Base-by-base conservation (phyloP, 2,888 invertebrate species). In the Allygus modestus region DNA sequence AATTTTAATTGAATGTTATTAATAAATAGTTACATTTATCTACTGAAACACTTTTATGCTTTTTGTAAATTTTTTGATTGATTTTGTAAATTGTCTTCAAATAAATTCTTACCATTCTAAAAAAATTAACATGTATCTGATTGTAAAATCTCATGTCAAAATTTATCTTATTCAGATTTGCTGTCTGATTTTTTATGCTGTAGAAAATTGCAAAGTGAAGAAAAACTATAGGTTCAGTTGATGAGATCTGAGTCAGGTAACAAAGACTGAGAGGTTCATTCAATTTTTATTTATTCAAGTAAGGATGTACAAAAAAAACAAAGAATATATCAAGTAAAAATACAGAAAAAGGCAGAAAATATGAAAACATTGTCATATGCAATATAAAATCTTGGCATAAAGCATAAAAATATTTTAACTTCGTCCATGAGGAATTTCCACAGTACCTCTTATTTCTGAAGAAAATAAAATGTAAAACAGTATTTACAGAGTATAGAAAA, bases 401-500 rank as follows among this genome's bases (percentile, higher is more conserved):
- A 65, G 28, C 65, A 65, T 65, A 65, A 31, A 65, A 26, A 65
- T 15, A 28, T 20, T 17, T 1, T 54, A 54, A 2, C 65, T 28
- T 31, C 15, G 31, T 31, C 12, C 15, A 28, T 11, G 15, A 65
- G 15, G 65, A 65, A 65, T 15, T 65, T 65, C 17, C 12, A 65
- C 2, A 65, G 28, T 28, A 65, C 28, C 28, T 31, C 31, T 7
- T 28, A 54, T 54, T 54, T 31, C 28, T 65, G 28, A 26, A 65
- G 37, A 79, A 51, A 79, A 58, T 28, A 0, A 58, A 79, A 58
- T 58, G 46, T 58, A 79, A 79, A 79, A 58, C 58, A 58, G 23
- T 79, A 79, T 79, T 79, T 79, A 79, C 79, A 79, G 4, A 79
- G 54, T 79, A 31, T 79, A 79, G 79, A 79, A 79, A 79, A 79